Evolutionary conservation across 2,888 invertebrate species (phyloP).

Genomic region (Griposia aprilina): DNA sequence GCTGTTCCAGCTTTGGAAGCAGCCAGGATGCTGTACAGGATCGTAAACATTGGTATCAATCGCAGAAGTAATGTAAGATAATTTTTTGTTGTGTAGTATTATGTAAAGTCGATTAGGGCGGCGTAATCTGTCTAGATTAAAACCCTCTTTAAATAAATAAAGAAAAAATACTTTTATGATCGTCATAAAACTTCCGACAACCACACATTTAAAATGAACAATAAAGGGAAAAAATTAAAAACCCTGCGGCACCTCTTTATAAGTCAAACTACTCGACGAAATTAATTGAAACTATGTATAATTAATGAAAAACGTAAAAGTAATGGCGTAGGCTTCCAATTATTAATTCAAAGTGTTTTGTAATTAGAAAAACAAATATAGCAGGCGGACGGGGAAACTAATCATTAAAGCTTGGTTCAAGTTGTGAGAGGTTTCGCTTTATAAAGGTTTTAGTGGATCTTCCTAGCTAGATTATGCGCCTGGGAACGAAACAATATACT

Average conservation of each 20-base stretch:
- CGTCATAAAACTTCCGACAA: too few species aligned
- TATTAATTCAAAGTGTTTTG: slow-evolving; percentile 70
- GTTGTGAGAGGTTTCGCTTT: slow-evolving; percentile 1
- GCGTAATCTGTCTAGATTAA: too few species aligned
- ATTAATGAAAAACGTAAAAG: slow-evolving; percentile 62
- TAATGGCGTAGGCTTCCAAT: slow-evolving; percentile 55
- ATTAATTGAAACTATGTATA: slow-evolving; percentile 57
- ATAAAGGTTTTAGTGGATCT: neutral
- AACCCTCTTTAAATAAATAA: too few species aligned
- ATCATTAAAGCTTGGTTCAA: slow-evolving; percentile 48
- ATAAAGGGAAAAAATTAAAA: neutral
- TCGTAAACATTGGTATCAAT: too few species aligned
- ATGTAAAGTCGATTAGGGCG: too few species aligned
- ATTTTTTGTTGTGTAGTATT: too few species aligned
- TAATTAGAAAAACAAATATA: slow-evolving; percentile 69
- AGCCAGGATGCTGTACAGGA: too few species aligned
- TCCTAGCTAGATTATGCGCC: too few species aligned
- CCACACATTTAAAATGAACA: neutral
- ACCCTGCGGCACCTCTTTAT: slow-evolving; percentile 10
- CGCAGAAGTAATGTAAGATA: too few species aligned
- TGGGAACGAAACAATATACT: too few species aligned
- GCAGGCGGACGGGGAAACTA: slow-evolving; percentile 33
- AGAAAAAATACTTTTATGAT: too few species aligned
- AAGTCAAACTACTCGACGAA: slow-evolving; percentile 8
- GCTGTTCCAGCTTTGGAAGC: too few species aligned